Evolutionary conservation across 2,888 invertebrate species (phyloP), one percentile per base, ranked within the genome.

Genomic region (Xestia ashworthii): DNA sequence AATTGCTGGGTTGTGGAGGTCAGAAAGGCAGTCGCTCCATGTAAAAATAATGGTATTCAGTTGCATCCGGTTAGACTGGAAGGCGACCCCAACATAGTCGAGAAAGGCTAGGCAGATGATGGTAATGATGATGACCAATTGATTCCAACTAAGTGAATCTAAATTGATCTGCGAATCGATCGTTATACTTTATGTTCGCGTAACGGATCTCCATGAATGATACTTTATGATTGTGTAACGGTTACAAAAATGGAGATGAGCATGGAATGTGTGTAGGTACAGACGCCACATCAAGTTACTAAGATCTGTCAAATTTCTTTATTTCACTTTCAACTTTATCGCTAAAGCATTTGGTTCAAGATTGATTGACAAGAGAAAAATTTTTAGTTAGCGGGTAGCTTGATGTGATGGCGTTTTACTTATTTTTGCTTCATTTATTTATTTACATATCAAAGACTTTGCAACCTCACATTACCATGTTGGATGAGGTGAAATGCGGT

Each of bases 401-500:
- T 32, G 3, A 32, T 32, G 32, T 32, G 32, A 32, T 32, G 32
- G 32, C 32, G 32, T 32, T 32, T 32, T 32, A 32, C 32, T 32
- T 41, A 53, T 50, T 14, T 44, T n/a, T 44, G 65, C 11, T 68
- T 50, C 50, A 62, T 9, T 46, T 14, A 65, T 9, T 46, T 14
- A 65, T n/a, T 0, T 44, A 0, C 38, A n/a, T 62, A 67, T 70
- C 32, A 25, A 60, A 70, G 32, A 58, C 48, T 72, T 64, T 71
- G 70, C 55, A 64, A 38, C 32, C 48, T 65, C n/a, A 69, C 72
- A 50, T 71, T 71, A 73, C 53, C 55, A 72, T 65, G 41, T 62
- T 62, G 38, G 46, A 44, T 68, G 38, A 72, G 50, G 62, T 58
- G 66, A 73, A 69, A 81, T 84, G 84, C 78, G 82, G 64, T 79